A percentile compares a stretch with the other conserved stretches of the same genome.
phyloP scores from a whole-genome alignment of 64 coral and sea anemone species.

The Dendrophyllia cribrosa region DNA sequence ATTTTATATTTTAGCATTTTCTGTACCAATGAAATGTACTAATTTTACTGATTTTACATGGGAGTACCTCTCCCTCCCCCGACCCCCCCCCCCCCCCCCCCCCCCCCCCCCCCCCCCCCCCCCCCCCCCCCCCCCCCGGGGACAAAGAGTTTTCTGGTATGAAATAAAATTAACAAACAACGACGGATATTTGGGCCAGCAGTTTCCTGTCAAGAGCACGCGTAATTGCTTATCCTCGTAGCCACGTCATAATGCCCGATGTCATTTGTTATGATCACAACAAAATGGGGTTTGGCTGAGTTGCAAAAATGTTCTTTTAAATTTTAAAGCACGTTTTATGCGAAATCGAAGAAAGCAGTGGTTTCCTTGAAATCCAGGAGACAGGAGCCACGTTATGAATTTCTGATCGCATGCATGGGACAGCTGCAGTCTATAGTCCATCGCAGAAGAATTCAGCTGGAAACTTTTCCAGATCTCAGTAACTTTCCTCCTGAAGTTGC shows the following conservation, averaged over 20 bases:
- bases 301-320: neutral
- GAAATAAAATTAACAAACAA: neutral
- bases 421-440: slow-evolving; percentile 81
- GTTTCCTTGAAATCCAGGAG: slow-evolving; percentile 29
- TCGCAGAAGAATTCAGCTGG: slow-evolving; percentile 61
- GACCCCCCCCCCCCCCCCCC: too few species aligned
- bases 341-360: neutral
- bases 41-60: too few species aligned
- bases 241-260: slow-evolving; percentile 58
- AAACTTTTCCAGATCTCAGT: slow-evolving; percentile 92
- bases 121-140: too few species aligned
- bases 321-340: neutral
- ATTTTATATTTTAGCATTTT: too few species aligned
- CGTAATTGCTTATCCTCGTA: slow-evolving; percentile 24
- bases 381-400: slow-evolving; percentile 27
- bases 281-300: slow-evolving; percentile 36
- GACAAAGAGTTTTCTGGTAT: too few species aligned
- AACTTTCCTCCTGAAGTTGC: slow-evolving; percentile 93
- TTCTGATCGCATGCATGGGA: slow-evolving; percentile 76
- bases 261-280: slow-evolving; percentile 65
- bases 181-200: slow-evolving; percentile 1
- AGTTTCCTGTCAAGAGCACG: slow-evolving; percentile 3
- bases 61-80: too few species aligned
- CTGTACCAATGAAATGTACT: too few species aligned
- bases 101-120: too few species aligned